A percentile compares a stretch with the other conserved stretches of the same genome.
phyloP scores from a whole-genome alignment of 2,888 invertebrate genomes.

The Agrochola litura region DNA sequence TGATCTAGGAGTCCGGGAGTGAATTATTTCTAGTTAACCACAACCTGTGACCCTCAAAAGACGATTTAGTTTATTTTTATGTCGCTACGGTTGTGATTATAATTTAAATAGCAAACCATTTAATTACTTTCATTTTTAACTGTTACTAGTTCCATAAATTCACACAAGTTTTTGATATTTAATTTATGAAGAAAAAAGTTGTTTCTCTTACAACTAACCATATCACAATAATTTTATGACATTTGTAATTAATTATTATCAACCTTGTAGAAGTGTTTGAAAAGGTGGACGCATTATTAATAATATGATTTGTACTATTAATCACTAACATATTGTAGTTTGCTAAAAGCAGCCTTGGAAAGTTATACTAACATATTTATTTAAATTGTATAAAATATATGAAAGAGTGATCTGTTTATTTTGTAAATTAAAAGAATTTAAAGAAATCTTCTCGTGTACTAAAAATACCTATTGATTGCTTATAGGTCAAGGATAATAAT shows the following conservation, averaged over 20 bases:
- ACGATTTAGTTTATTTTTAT: conserved; percentile 15
- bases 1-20: neutral
- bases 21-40: neutral
- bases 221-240: neutral
- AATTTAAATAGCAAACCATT: conserved; percentile 23
- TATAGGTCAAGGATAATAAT: neutral
- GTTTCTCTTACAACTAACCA: neutral
- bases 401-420: conserved; percentile 1
- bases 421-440: neutral
- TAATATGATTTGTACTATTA: neutral
- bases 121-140: conserved; percentile 7
- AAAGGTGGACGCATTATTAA: neutral
- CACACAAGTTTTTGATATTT: conserved; percentile 1
- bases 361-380: neutral
- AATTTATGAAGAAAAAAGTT: neutral
- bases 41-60: conserved; percentile 32
- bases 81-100: conserved; percentile 53
- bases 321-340: neutral
- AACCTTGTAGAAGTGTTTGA: neutral
- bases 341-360: conserved; percentile 1
- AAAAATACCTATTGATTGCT: conserved; percentile 4
- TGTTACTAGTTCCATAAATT: conserved; percentile 8
- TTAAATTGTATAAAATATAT: conserved; percentile 14
- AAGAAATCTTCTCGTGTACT: neutral
- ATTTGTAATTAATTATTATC: neutral